Evolutionary conservation across 2,797 vertebrate species (phyloP), one percentile per base, ranked within the genome.

Genomic region (Xerus rutilus): DNA sequence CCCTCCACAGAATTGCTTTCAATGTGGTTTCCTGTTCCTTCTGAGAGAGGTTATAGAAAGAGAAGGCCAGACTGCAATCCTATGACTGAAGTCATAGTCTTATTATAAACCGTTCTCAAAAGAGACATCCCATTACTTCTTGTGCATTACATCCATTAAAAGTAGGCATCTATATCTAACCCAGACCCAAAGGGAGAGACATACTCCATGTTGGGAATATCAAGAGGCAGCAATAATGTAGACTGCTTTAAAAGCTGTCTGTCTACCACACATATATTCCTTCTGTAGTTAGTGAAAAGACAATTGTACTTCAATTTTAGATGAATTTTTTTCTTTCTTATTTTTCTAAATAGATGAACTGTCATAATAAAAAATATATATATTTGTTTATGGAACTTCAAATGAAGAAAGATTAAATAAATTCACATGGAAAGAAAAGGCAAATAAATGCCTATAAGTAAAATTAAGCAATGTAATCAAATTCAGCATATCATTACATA

Each of bases 121-220:
- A 92, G 65, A 47, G 74, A 83, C 65, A 86, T 73, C 13, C 43
- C 28, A 92, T 89, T 20, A 89, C 6, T n/a, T 83, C 17, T 78
- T 7, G 8, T 74, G 14, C n/a, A n/a, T 20, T 89, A 49, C 5
- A 47, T 72, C 74, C 28, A 82, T 76, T 86, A 65, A 92, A 62
- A 65, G 1, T 8, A 47, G 72, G 5, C 23, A 7, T 95, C 43
- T 86, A 72, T 77, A 72, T 62, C 20, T 25, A 82, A 30, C 23
- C 32, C 15, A 62, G 20, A n/a, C 28, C 35, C 84, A 82, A 67
- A 7, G 1, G 17, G 7, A 76, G 25, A 7, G 7, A 52, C 59
- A 62, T 32, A 23, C 25, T 62, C 7, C 67, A 12, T 4, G 25
- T 11, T 13, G 2, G 59, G 12, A 74, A 45, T 35, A 52, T 12